Percentiles rank a stretch among this genome's conserved stretches.
These are phyloP conservation scores for Potorous gilbertii DNA, from an alignment of 2,797 vertebrate species.

Conservation along the genomic window DNA sequence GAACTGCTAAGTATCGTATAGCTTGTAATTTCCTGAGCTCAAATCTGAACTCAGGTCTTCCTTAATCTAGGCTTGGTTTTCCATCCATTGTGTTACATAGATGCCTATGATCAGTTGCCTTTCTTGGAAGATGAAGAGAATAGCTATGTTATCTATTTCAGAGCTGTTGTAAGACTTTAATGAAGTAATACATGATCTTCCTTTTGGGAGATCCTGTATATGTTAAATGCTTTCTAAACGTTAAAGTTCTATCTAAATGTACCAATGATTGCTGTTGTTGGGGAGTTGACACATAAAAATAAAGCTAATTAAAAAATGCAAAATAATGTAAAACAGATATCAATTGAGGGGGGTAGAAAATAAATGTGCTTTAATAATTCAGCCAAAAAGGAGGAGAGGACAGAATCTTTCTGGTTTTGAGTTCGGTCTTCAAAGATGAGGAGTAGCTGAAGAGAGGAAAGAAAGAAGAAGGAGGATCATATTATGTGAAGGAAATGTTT, in stretches of 20 bases:
- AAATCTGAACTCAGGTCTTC: background rate
- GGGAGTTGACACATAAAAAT: background rate
- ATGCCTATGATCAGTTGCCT: background rate
- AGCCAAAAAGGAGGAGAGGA: background rate
- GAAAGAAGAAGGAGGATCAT: background rate
- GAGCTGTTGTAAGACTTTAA: background rate
- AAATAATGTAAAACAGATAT: background rate
- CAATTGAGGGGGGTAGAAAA: background rate
- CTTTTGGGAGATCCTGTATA: background rate
- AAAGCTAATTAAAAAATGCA: background rate
- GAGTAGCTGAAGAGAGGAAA: background rate
- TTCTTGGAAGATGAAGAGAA: background rate
- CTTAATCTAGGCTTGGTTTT: background rate
- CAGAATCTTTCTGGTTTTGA: background rate
- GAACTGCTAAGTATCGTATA: background rate
- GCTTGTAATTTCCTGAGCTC: background rate
- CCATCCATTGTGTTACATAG: background rate
- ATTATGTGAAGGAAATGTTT: background rate
- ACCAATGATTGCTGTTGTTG: background rate
- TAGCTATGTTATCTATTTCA: background rate
- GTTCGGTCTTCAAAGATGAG: background rate
- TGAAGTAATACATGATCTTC: background rate
- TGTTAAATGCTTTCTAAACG: background rate
- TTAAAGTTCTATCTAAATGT: background rate
- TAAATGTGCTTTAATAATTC: background rate